Evolutionary conservation across 2,113 vertebrate genomes (phyloP), one percentile per base, ranked within the genome.

Genomic region (Proteles cristata): DNA sequence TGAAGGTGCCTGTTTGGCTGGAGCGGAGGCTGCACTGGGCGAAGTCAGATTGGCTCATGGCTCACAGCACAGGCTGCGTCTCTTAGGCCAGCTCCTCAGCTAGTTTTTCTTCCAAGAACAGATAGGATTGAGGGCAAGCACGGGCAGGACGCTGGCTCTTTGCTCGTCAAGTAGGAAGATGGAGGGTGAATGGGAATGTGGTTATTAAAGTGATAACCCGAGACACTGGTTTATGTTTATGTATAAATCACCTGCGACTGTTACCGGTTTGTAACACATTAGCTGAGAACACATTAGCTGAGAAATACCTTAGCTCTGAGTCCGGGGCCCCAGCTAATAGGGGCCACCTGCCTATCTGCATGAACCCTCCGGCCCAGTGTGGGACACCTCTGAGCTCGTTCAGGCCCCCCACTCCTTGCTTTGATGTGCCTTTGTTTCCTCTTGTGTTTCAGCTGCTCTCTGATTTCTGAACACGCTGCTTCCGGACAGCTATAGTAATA

Each of bases 1-100:
- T 0, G 0, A 17, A 17, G 48, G 39, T 48, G 55, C 92, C 69
- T 68, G 5, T n/a, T 39, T 14, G 11, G 31, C 0, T 0, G 17
- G 33, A 26, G n/a, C 23, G 16, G 83, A 69, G 86, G 81, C 66
- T 3, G 0, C 61, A 0, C 0, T 2, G 28, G n/a, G 19, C 3
- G 4, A 45, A 91, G 50, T 61, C n/a, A 0, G 55, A 16, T 61
- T 10, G 3, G 1, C n/a, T 6, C 3, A n/a, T n/a, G n/a, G n/a
- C n/a, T n/a, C n/a, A n/a, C n/a, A 71, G 68, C 15, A 43, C 2
- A 21, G 25, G 0, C 23, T 39, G 73, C 19, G 16, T 31, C 45
- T 43, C 35, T 53, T 11, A 33, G 43, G 43, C 26, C 48, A 48
- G 66, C 73, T 12, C 61, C 48, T 55, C 0, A 4, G 11, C 31